Evolutionary conservation across 92 coral and sea anemone genomes (phyloP), one percentile per base, ranked within the genome.

Genomic region (Galaxea fascicularis): DNA sequence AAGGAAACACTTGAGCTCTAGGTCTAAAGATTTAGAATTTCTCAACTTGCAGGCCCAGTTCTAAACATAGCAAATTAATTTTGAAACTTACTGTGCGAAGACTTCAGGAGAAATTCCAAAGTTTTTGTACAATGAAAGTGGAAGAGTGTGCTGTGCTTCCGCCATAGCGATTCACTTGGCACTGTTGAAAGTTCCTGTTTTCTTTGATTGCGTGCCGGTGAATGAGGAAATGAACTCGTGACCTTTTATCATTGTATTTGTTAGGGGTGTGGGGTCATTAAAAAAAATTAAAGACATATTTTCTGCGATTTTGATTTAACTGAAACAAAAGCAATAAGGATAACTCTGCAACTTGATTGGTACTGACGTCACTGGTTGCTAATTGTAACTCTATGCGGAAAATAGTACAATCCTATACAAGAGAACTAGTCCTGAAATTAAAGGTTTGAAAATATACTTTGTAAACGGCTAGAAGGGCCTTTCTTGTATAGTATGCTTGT

Each of bases 181-280:
- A 10, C 68, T 63, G 39, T 24, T 63, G 25, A 63, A 24, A 63
- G 30, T 63, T 63, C 68, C 68, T 63, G 68, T 63, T 22, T 63
- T 24, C 26, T 28, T 63, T 31, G 8, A 56, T 63, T 25, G 24
- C 16, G 30, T 5, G 56, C 10, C 10, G 56, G 56, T 49, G 11
- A 18, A 56, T 15, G 62, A 56, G 62, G 62, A 56, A 56, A 1
- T 56, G 17, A 16, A 56, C 20, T 56, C 4, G 4, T 17, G 0
- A 7, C 18, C 4, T 0, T 18, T 15, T 1, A 56, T n/a, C 4
- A 17, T 56, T 56, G 62, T 3, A 20, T 20, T 56, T 8, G 18
- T 8, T 56, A 17, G 20, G 22, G 25, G 62, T 18, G 62, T n/a
- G 62, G 62, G 21, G 8, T 56, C 62, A 17, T 56, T 56, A 56